Base-by-base conservation (phyloP, 2,888 invertebrate genomes). In the Heliconius aoede region DNA sequence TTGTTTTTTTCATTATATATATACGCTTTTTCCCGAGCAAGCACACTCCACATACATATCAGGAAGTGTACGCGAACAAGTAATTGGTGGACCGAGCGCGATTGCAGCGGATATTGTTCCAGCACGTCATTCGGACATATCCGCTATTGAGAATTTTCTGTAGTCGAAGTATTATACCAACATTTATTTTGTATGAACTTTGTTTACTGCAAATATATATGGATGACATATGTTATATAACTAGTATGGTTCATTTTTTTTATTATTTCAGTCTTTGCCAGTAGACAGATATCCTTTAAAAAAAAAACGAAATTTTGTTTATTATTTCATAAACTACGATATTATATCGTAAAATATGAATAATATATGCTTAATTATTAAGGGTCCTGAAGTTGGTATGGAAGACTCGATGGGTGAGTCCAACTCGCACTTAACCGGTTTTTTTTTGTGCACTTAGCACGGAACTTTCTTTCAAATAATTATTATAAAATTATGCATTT, bases 21-120 rank as follows among this genome's bases (percentile, higher is more conserved):
- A 21, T 36, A 61, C 24, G 24, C 28, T 30, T n/a, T 72, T 72
- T 26, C 21, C 40, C 24, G 40, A 36, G 18, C 36, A 40, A 26
- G 18, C 36, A 61, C 60, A 36, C 36, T 13, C 60, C 36, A 61
- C 60, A 36, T 60, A 21, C 60, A 9, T 40, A 13, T 28, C 62
- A 71, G 32, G 60, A 67, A 67, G 40, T 36, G 64, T 60, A 77
- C 72, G 65, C 46, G 74, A 73, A 77, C 68, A 74, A 82, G 86
- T 89, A 86, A 88, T 86, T 84, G 86, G 84, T 74, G 75, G 77
- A 73, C 76, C 78, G 77, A 77, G 80, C 78, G 78, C 83, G 82
- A 85, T 84, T 80, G 80, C 80, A 81, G 78, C 86, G 87, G 86
- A 88, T 90, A 90, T 90, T 90, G 87, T 87, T 83, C 84, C 83